Conservation (phyloP, 2,113 vertebrate species). For the Pomatorhinus ruficollis region DNA sequence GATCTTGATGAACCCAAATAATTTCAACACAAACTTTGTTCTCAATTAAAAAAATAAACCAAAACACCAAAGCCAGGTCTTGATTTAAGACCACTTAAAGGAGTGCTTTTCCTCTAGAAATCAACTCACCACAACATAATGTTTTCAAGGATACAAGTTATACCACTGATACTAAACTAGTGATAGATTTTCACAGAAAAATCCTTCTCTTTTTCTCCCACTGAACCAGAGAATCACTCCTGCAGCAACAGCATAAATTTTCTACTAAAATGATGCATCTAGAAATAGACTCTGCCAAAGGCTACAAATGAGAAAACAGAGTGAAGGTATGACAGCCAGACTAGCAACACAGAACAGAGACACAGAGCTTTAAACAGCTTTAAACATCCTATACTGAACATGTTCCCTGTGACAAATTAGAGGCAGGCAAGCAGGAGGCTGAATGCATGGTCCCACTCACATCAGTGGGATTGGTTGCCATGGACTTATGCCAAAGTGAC, state of each 20-base stretch:
- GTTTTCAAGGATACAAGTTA: background rate
- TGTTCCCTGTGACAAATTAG: background rate
- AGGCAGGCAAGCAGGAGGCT: background rate
- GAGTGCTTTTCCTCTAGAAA: background rate
- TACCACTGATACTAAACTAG: background rate
- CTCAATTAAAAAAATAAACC: background rate
- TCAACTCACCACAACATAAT: fast-evolving
- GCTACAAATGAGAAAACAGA: background rate
- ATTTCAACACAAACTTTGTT: background rate
- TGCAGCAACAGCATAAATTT: background rate
- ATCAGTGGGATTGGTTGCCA: background rate
- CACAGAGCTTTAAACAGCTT: background rate
- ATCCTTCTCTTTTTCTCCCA: background rate
- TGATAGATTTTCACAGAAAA: background rate
- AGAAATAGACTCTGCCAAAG: background rate
- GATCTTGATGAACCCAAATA: background rate
- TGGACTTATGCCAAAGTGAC: background rate
- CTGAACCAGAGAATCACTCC: background rate
- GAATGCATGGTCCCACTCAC: background rate
- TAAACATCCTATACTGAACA: fast-evolving
- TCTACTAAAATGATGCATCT: background rate
- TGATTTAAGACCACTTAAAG: background rate
- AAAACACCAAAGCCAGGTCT: background rate
- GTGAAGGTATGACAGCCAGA: background rate
- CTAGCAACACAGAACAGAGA: background rate